phyloP scores from a whole-genome alignment of 2,113 vertebrate species.

The Trichechus manatus region DNA sequence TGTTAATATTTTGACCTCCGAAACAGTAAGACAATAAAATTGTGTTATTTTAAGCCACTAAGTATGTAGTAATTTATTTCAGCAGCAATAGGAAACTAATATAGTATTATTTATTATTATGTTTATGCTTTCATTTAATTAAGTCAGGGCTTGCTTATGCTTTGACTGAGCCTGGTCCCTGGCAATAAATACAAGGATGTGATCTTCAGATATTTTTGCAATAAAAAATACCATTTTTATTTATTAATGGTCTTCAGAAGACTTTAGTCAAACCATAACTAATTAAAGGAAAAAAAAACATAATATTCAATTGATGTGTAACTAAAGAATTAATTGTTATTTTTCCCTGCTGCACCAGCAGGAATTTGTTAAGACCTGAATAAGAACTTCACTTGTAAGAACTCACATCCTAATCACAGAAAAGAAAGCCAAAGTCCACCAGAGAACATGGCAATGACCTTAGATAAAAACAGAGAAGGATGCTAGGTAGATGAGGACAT shows the following conservation, averaged over 20 bases:
- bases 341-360: constrained; percentile 30
- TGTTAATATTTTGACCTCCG: too few relatives aligned
- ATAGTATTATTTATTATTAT: constrained; percentile 25
- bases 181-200: constrained; percentile 13
- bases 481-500: neutral
- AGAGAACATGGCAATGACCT: neutral
- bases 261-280: constrained; percentile 50
- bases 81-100: neutral
- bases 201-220: constrained; percentile 48
- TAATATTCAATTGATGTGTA: constrained; percentile 27
- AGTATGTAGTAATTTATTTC: neutral
- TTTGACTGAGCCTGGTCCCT: constrained; percentile 3
- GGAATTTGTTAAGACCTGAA: constrained; percentile 1
- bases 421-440: neutral
- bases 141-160: neutral
- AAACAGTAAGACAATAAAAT: too few relatives aligned
- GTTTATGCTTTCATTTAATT: constrained; percentile 20
- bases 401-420: constrained; percentile 14
- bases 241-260: constrained; percentile 22
- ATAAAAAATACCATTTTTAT: constrained; percentile 49
- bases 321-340: constrained; percentile 5
- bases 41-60: too few relatives aligned
- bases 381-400: neutral
- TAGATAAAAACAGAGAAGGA: neutral
- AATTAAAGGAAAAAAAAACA: constrained; percentile 8